phyloP scores from a whole-genome alignment of 1,140 invertebrate species.

The Aplysia californica region DNA sequence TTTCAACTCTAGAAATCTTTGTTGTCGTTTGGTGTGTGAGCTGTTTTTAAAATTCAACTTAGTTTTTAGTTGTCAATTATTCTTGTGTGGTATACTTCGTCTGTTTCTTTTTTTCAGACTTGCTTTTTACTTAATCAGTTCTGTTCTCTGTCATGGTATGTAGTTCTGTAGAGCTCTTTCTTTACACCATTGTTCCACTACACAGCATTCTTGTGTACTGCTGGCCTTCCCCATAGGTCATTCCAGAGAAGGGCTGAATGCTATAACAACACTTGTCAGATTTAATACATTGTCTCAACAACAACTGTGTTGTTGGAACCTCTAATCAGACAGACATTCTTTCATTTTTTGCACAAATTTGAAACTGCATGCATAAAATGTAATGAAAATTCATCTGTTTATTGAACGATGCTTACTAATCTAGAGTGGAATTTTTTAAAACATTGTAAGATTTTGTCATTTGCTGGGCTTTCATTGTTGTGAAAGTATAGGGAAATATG shows the following conservation, averaged over 20 bases:
- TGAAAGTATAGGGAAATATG: no score
- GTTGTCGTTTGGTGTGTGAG: background rate
- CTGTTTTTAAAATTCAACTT: background rate
- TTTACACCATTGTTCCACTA: background rate
- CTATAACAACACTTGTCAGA: background rate
- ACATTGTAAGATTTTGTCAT: no score
- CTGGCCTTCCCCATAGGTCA: conserved; percentile 13
- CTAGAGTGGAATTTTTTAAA: background rate
- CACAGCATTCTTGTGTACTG: conserved; percentile 12
- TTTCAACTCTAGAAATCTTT: background rate
- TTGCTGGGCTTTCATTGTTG: no score
- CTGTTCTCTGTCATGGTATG: background rate
- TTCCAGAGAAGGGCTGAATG: conserved; percentile 21
- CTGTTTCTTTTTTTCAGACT: background rate
- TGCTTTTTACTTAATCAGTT: background rate
- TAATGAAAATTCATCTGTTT: background rate
- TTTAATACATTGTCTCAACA: background rate
- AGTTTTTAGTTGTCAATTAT: background rate
- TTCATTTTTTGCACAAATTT: background rate
- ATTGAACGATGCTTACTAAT: background rate
- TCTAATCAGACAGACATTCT: background rate
- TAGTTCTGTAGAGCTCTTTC: background rate
- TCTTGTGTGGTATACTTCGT: conserved; percentile 4
- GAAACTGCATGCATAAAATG: background rate
- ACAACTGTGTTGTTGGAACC: background rate